These are phyloP conservation scores for Diadegma fenestrale DNA, from an alignment of 2,888 invertebrate species.

Conservation along the genomic window DNA sequence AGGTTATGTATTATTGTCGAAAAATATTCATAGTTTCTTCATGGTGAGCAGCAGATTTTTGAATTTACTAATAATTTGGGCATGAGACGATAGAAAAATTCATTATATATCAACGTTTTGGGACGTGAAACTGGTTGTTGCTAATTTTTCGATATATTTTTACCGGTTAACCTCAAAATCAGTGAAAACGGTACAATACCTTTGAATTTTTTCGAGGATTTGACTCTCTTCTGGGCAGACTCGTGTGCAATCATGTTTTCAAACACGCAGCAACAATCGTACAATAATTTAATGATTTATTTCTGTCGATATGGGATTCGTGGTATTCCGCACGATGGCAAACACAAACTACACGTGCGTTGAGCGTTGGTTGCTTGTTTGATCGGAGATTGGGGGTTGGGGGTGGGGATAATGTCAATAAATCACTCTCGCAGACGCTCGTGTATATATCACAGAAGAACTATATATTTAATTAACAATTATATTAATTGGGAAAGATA, in stretches of 20 bases:
- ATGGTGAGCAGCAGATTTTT: background rate
- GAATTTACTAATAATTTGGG: background rate
- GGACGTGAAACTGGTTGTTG: background rate
- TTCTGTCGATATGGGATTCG: background rate
- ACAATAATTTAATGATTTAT: background rate
- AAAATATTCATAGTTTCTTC: background rate
- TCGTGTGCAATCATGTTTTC: slow-evolving; percentile 45
- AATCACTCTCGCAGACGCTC: no score
- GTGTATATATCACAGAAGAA: no score
- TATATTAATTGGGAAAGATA: no score
- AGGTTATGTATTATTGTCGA: background rate
- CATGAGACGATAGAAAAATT: background rate
- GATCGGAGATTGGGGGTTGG: no score
- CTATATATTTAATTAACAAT: no score
- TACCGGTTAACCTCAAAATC: slow-evolving; percentile 27
- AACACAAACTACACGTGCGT: slow-evolving; percentile 27
- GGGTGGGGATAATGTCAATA: no score
- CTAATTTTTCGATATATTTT: background rate
- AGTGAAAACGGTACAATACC: slow-evolving; percentile 15
- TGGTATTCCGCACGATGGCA: background rate
- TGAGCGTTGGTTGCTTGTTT: no score
- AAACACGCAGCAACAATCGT: background rate
- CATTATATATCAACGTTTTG: background rate
- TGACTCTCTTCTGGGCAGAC: slow-evolving; percentile 1
- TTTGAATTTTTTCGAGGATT: slow-evolving; percentile 20